Base-by-base conservation (phyloP, 2,113 vertebrate genomes). In the Tyrannus savana region DNA sequence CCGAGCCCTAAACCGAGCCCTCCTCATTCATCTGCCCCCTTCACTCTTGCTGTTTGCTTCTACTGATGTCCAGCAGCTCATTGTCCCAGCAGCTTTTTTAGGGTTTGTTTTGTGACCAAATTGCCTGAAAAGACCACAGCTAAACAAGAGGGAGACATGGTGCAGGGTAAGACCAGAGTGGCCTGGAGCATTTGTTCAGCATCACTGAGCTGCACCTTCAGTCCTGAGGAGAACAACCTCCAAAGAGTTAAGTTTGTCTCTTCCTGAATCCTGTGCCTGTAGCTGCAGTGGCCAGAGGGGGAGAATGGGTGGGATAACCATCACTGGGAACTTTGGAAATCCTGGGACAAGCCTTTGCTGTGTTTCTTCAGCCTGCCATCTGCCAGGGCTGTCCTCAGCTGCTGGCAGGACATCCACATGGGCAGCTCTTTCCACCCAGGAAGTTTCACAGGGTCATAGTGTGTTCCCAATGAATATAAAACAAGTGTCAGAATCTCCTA, bases 281-380 rank as follows among this genome's bases (percentile, higher is more conserved):
- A 44, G 24, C 14, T 64, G 19, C 1, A 33, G 39, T 6, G 19
- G n/a, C 9, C 52, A 39, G 55, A 66, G 39, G 52, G 41, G 37
- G 24, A 84, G 46, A 78, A 53, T 3, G 13, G 42, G 15, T 58
- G 71, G 9, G 23, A 62, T n/a, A 71, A n/a, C 49, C 28, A 19
- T 12, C 46, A 44, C 9, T 8, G 7, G 8, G 15, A 16, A 21
- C 0, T 0, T 2, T 79, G 31, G 50, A 66, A 80, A 66, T 59
- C 28, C 68, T 3, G 0, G 28, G 14, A 60, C 0, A 0, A 64
- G n/a, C 14, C 42, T 73, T 72, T 66, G 42, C 6, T 31, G 23
- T 14, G 25, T 0, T 24, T 31, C 17, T 9, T 16, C 12, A 85
- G 21, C 31, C 49, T 64, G 56, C 27, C 42, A 4, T 63, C 62